Evolutionary conservation across 2,113 vertebrate species (phyloP).

Genomic region (Sturnus vulgaris): DNA sequence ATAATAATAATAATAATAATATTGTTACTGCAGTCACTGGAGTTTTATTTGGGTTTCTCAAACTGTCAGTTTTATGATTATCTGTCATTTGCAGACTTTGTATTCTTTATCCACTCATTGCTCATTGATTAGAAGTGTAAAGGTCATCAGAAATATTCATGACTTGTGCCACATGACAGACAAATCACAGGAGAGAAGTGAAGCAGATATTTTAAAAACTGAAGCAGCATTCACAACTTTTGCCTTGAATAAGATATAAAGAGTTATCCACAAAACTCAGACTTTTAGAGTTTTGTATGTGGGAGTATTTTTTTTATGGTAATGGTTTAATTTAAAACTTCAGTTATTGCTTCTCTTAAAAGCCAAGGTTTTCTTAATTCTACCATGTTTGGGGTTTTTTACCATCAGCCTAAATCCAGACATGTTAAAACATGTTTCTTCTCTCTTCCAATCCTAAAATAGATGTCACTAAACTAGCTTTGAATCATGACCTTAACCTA

Average conservation of each 20-base stretch:
- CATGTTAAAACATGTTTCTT: background rate
- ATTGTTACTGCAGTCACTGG: background rate
- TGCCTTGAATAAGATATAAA: background rate
- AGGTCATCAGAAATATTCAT: background rate
- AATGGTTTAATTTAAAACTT: background rate
- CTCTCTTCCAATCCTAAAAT: background rate
- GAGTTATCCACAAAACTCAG: background rate
- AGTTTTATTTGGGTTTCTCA: background rate
- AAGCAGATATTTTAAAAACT: background rate
- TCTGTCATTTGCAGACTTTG: background rate
- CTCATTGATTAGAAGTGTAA: background rate
- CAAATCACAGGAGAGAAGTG: background rate
- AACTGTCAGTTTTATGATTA: background rate
- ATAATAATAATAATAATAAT: background rate
- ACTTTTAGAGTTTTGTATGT: too few relatives aligned
- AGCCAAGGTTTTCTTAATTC: background rate
- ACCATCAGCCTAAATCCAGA: background rate
- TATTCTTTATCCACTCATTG: background rate
- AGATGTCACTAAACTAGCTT: background rate
- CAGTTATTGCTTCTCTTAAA: background rate
- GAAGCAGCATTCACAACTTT: background rate
- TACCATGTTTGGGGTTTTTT: accelerated
- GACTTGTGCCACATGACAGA: background rate
- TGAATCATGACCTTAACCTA: background rate
- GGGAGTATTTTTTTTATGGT: background rate